Conservation (phyloP, 1,140 invertebrate species). For the Bacillus rossius region DNA sequence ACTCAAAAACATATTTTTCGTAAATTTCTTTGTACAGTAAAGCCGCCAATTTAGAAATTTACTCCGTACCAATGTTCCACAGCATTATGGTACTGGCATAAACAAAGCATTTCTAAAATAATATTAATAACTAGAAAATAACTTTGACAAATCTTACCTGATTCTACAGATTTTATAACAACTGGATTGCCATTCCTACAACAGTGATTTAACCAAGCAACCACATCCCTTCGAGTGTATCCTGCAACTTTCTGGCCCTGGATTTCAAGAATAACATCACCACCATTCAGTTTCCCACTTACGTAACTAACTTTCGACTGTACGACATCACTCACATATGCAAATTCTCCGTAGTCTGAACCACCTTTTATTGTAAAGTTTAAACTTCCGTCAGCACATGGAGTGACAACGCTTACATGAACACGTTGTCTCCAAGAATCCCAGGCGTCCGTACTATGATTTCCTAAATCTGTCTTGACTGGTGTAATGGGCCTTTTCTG, state of each 20-base stretch:
- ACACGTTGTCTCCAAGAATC: slow-evolving; percentile 27
- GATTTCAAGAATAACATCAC: slow-evolving; percentile 55
- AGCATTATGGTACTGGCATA: too few species aligned
- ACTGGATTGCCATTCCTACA: slow-evolving; percentile 50
- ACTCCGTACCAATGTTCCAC: too few species aligned
- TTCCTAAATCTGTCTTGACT: slow-evolving; percentile 16
- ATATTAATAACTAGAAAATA: too few species aligned
- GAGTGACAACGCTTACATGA: slow-evolving; percentile 22
- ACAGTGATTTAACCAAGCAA: slow-evolving; percentile 53
- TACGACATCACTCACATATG: slow-evolving; percentile 41
- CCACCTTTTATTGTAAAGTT: slow-evolving; percentile 42
- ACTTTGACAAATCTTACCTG: slow-evolving; percentile 42
- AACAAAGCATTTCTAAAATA: too few species aligned
- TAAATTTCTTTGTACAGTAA: too few species aligned
- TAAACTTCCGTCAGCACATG: slow-evolving; percentile 24
- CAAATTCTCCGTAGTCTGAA: slow-evolving; percentile 55
- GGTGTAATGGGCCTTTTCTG: slow-evolving; percentile 32
- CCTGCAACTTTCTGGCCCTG: slow-evolving; percentile 59
- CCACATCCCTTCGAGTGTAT: slow-evolving; percentile 54
- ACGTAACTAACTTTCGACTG: slow-evolving; percentile 42
- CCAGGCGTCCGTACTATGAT: slow-evolving; percentile 10
- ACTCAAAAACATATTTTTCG: too few species aligned
- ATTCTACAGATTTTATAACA: slow-evolving; percentile 48
- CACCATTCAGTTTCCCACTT: slow-evolving; percentile 36
- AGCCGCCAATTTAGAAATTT: too few species aligned